A percentile compares a stretch with the other conserved stretches of the same genome.
Conservation (phyloP, 2,113 vertebrate genomes). For the Rhinoderma darwinii region DNA sequence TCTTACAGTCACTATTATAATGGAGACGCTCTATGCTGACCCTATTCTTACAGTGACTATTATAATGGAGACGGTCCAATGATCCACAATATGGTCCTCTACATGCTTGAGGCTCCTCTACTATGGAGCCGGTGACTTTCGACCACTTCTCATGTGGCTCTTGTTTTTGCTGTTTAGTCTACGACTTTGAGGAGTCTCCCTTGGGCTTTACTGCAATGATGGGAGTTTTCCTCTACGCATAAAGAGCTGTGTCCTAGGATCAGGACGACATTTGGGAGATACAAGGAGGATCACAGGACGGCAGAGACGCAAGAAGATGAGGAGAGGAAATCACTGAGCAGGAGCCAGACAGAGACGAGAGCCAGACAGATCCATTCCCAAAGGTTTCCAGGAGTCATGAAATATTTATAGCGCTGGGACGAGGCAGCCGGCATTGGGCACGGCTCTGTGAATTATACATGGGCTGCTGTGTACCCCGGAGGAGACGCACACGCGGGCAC, state of each 20-base stretch:
- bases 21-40: background rate
- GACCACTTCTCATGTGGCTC: too few species aligned
- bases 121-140: too few species aligned
- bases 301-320: background rate
- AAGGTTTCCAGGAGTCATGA: conserved; percentile 30
- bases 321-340: background rate
- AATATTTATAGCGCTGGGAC: conserved; percentile 57
- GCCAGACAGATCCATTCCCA: conserved; percentile 20
- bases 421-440: conserved; percentile 38
- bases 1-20: too few species aligned
- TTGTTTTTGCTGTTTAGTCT: too few species aligned
- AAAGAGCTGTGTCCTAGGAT: background rate
- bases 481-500: background rate
- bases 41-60: background rate
- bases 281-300: background rate
- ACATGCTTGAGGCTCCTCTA: too few species aligned
- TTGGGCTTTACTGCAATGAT: background rate
- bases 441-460: conserved; percentile 57
- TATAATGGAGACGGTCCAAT: background rate
- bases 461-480: background rate
- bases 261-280: too few species aligned
- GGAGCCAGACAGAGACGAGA: conserved; percentile 39
- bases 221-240: background rate
- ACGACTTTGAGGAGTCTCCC: background rate
- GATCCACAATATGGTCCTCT: too few species aligned